Conservation (phyloP, 30 jellyfish, hydroid and myxozoan genomes). For the Haliclystus octoradiatus region DNA sequence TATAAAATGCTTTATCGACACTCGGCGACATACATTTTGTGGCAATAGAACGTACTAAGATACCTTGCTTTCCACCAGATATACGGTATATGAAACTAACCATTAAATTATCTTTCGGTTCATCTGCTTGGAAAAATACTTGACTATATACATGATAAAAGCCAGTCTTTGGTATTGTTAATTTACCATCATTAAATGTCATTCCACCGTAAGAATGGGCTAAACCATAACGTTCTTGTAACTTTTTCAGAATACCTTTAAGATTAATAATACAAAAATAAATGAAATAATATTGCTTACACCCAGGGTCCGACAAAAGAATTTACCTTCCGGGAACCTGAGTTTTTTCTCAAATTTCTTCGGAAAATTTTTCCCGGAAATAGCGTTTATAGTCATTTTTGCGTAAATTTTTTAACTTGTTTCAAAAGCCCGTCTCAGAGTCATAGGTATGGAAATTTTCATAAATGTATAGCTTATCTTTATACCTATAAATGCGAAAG, state of each 20-base stretch:
- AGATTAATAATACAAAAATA: too few species aligned
- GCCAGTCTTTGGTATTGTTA: conserved; percentile 25
- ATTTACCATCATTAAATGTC: conserved; percentile 4
- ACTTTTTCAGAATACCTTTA: conserved; percentile 15
- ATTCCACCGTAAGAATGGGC: conserved; percentile 14
- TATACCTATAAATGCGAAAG: too few species aligned
- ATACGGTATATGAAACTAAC: background rate
- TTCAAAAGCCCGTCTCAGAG: too few species aligned
- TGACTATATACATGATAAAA: conserved; percentile 31
- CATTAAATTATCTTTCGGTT: background rate
- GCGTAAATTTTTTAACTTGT: too few species aligned
- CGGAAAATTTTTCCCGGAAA: too few species aligned
- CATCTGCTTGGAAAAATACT: conserved; percentile 40
- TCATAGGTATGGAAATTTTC: too few species aligned
- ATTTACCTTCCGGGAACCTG: too few species aligned
- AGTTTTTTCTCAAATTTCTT: too few species aligned
- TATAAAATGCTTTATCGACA: conserved; percentile 9
- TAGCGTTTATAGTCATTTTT: too few species aligned
- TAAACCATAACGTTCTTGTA: background rate
- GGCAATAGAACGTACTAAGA: conserved; percentile 19
- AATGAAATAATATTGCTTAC: background rate
- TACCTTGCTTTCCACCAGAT: background rate
- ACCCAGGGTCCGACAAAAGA: too few species aligned
- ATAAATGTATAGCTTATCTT: too few species aligned
- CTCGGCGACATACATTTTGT: conserved; percentile 16